Base-by-base conservation (phyloP, 2,888 invertebrate species). In the Cenopis cana region DNA sequence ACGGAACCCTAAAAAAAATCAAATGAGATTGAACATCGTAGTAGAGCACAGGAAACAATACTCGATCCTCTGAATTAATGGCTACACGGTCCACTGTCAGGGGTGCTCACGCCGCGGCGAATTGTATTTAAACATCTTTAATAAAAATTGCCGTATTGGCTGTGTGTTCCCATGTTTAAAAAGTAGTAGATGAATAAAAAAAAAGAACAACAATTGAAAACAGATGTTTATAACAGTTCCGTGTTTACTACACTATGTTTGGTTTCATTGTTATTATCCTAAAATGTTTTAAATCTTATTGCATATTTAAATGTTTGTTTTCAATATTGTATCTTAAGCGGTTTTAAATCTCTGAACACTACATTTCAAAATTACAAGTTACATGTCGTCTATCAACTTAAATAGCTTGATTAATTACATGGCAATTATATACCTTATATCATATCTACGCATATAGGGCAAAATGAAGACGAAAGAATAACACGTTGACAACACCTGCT, bases 61-160 rank as follows among this genome's bases (percentile, higher is more conserved):
- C 92, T 92, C 92, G 89, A 93, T 89, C 86, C 88, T 79, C 83
- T 85, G 89, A 90, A 93, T 93, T 91, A 93, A 91, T 91, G 90
- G 85, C 88, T 82, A 79, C 86, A 82, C 81, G 83, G 85, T 82
- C 81, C 82, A 79, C 80, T 76, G 74, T 59, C 88, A 85, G 86
- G 78, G 80, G 82, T 75, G 38, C 10, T 14, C 29, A 82, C 79
- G 74, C 24, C 73, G 78, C 74, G 76, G 77, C 20, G 56, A 49
- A 33, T 36, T 33, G 55, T 71, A 54, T 71, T 66, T 67, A 67
- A 66, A 49, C 60, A 59, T 46, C 36, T 61, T 71, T 61, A 17
- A 68, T 59, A 36, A 49, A 61, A 46, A 52, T 72, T 49, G 56
- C 46, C 57, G 71, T 66, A 67, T 29, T 76, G 59, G 68, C 52